These are phyloP conservation scores for Triops cancriformis DNA, from an alignment of 1,140 invertebrate genomes.

Conservation along the genomic window DNA sequence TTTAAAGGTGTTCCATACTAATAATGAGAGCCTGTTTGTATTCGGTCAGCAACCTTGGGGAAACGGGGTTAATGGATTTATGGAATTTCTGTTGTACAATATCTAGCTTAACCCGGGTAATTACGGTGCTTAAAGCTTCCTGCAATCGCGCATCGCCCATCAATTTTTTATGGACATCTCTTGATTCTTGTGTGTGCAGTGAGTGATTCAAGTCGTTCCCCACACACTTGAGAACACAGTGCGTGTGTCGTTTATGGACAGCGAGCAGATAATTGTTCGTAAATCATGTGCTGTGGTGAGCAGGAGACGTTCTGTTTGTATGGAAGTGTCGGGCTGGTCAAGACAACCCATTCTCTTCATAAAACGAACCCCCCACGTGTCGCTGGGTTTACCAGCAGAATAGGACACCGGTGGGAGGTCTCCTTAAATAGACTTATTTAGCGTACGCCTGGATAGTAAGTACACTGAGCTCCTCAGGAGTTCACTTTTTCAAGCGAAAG, in stretches of 20 bases:
- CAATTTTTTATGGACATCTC: no score
- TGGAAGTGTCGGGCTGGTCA: background rate
- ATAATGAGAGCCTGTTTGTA: no score
- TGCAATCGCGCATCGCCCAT: no score
- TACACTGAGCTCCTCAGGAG: background rate
- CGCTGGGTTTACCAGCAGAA: background rate
- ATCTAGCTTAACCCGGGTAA: no score
- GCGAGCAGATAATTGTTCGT: background rate
- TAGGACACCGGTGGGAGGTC: constrained; percentile 12
- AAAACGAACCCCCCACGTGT: background rate
- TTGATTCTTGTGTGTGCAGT: no score
- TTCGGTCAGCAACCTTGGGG: no score
- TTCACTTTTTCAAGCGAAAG: background rate
- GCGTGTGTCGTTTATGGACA: background rate
- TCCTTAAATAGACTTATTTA: background rate
- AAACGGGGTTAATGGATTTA: no score
- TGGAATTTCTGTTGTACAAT: no score
- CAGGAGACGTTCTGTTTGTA: background rate
- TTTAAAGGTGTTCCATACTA: no score
- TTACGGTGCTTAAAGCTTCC: no score
- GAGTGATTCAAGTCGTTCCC: no score
- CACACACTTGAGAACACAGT: background rate
- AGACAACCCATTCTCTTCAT: constrained; percentile 6
- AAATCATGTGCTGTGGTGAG: background rate
- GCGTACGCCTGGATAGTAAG: background rate